Evolutionary conservation across 1,140 invertebrate species (phyloP).

Genomic region (Apis cerana): DNA sequence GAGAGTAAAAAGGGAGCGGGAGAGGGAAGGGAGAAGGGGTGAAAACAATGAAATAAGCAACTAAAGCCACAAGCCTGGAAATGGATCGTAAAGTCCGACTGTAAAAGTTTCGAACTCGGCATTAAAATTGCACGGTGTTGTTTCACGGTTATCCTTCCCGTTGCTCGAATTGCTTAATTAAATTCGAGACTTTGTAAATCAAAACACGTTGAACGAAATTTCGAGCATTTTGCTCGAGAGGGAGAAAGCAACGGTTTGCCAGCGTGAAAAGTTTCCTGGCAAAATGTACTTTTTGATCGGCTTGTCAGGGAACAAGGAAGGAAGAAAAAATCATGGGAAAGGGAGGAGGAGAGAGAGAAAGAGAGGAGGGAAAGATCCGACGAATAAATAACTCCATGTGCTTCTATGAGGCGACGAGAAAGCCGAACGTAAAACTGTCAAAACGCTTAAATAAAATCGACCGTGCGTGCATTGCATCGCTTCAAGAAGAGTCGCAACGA

Average conservation of each 20-base stretch:
- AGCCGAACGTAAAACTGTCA: constrained; percentile 42
- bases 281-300: constrained; percentile 28
- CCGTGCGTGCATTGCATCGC: background rate
- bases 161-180: constrained; percentile 34
- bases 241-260: no score
- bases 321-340: no score
- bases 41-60: constrained; percentile 36
- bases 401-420: constrained; percentile 12
- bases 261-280: background rate
- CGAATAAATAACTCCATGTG: constrained; percentile 30
- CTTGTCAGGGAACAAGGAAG: background rate
- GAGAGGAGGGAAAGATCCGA: background rate
- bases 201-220: constrained; percentile 28
- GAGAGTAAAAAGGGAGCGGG: background rate
- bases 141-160: background rate
- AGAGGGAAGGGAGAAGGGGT: background rate
- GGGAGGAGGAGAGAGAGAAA: no score
- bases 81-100: constrained; percentile 28
- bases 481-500: constrained; percentile 15
- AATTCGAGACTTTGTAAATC: constrained; percentile 27
- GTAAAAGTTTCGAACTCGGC: constrained; percentile 20
- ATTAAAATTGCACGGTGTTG: constrained; percentile 21
- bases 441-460: constrained; percentile 37
- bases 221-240: background rate
- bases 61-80: background rate